Conservation (phyloP, 2,888 invertebrate genomes). For the Adelognathus sp. region DNA sequence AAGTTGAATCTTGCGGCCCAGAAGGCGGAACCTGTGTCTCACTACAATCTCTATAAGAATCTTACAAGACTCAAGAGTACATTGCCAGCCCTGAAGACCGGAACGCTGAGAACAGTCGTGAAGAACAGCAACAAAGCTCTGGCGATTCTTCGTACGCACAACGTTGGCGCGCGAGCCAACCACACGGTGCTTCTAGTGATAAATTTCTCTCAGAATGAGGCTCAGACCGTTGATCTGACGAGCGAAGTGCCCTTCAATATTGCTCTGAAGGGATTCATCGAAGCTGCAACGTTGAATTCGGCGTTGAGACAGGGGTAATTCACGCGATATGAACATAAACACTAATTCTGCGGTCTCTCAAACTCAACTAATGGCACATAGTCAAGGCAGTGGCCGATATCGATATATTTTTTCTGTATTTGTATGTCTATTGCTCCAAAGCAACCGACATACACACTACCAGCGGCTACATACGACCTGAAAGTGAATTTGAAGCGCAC, state of each 20-base stretch:
- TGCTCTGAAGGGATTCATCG: constrained; percentile 80
- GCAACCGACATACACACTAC: no score
- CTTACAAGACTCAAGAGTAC: constrained; percentile 83
- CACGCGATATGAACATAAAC: no score
- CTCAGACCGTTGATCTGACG: constrained; percentile 82
- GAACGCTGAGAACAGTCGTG: constrained; percentile 83
- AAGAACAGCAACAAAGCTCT: constrained; percentile 79
- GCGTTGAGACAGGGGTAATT: constrained; percentile 82
- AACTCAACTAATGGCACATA: no score
- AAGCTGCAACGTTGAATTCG: constrained; percentile 82
- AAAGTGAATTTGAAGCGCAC: no score
- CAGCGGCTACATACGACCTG: no score
- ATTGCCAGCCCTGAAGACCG: constrained; percentile 81
- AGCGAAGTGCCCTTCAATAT: constrained; percentile 81
- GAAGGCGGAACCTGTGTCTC: constrained; percentile 81
- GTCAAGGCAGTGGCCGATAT: no score
- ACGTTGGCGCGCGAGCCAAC: background rate
- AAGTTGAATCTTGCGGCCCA: constrained; percentile 84
- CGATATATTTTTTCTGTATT: no score
- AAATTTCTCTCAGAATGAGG: constrained; percentile 81
- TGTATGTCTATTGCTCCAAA: no score
- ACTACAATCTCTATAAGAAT: constrained; percentile 85
- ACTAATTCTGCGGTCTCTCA: no score
- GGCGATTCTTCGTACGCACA: constrained; percentile 56
- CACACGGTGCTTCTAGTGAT: constrained; percentile 66